Percentiles rank a stretch among this genome's conserved stretches.
phyloP scores from a whole-genome alignment of 2,797 vertebrate genomes.

The Sebastes kiyomatsui region DNA sequence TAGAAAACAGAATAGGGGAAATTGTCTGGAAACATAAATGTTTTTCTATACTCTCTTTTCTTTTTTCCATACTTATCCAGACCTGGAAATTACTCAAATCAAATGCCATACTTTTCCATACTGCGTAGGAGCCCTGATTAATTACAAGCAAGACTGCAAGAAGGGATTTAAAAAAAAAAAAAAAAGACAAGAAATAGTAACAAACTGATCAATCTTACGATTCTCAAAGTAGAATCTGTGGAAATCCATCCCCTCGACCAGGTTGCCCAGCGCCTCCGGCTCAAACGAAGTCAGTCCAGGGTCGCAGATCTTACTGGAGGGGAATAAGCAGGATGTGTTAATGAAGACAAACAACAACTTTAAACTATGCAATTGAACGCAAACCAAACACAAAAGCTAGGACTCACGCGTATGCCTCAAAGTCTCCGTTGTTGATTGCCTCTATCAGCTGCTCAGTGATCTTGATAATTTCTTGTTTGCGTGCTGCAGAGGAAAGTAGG shows the following conservation, averaged over 20 bases:
- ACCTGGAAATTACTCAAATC: too few species aligned
- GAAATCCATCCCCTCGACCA: conserved; percentile 98
- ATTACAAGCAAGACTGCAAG: neutral
- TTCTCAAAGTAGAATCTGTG: conserved; percentile 99
- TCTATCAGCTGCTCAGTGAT: conserved; percentile 98
- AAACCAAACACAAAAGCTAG: neutral
- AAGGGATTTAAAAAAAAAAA: too few species aligned
- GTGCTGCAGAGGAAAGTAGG: conserved; percentile 64
- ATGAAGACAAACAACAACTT: neutral
- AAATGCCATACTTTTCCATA: too few species aligned
- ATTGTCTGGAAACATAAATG: too few species aligned
- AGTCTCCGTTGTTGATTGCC: conserved; percentile 97
- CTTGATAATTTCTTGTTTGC: conserved; percentile 90
- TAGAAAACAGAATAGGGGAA: too few species aligned
- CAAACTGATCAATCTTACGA: conserved; percentile 79
- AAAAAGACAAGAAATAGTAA: neutral
- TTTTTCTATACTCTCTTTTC: too few species aligned
- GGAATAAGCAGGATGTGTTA: neutral
- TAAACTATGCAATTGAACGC: neutral
- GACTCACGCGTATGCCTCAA: conserved; percentile 96
- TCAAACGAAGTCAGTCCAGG: conserved; percentile 96
- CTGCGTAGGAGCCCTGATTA: neutral
- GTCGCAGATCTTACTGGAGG: conserved; percentile 92
- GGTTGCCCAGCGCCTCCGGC: conserved; percentile 95
- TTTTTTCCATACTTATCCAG: too few species aligned